These are phyloP conservation scores for Marisa cornuarietis DNA, from an alignment of 1,140 invertebrate genomes.

Conservation along the genomic window DNA sequence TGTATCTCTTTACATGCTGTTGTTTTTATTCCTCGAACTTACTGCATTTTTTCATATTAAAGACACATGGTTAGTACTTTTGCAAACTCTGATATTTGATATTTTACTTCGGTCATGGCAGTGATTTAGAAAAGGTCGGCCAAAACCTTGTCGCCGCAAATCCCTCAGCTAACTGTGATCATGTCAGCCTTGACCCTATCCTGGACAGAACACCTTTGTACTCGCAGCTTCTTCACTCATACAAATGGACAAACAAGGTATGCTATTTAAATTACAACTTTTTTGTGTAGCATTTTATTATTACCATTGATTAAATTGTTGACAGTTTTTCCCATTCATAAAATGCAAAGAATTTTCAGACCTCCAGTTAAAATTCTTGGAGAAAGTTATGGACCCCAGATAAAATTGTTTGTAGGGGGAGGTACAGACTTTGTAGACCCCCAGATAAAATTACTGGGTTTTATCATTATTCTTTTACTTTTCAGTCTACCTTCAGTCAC, in stretches of 20 bases:
- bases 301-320: neutral
- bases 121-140: constrained; percentile 55
- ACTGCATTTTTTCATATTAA: neutral
- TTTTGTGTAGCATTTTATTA: neutral
- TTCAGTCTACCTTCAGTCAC: no score
- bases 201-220: constrained; percentile 53
- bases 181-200: constrained; percentile 53
- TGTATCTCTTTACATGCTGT: neutral
- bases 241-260: constrained; percentile 61
- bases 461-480: no score
- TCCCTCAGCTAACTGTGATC: constrained; percentile 48
- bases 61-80: no score
- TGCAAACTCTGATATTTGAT: no score
- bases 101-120: constrained; percentile 17
- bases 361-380: neutral
- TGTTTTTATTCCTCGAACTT: neutral
- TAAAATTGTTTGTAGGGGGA: neutral
- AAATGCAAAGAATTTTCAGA: neutral
- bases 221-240: constrained; percentile 53
- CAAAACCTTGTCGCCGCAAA: constrained; percentile 34
- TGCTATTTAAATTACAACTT: neutral
- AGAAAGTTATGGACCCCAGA: neutral
- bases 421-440: neutral
- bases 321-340: neutral
- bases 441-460: no score